A percentile compares a stretch with the other conserved stretches of the same genome.
Conservation (phyloP, 2,888 invertebrate genomes). For the Neoascia interrupta region DNA sequence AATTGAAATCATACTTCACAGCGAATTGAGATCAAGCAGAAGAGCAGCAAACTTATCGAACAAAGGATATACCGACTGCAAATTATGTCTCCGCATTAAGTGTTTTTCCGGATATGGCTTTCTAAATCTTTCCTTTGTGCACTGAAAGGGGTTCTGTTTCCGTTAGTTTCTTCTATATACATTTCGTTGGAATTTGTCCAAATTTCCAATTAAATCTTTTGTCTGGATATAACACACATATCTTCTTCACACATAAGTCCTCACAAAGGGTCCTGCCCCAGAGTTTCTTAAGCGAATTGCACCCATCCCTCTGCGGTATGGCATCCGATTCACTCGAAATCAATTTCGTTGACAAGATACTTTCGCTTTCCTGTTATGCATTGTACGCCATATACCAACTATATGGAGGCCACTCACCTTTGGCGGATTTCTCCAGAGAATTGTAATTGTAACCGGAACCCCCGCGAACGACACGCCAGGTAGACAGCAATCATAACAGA, state of each 20-base stretch:
- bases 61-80: too few relatives aligned
- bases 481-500: slow-evolving; percentile 6
- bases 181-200: slow-evolving; percentile 63
- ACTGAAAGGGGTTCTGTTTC: too few relatives aligned
- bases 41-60: background rate
- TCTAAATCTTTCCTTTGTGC: too few relatives aligned
- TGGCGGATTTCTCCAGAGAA: slow-evolving; percentile 32
- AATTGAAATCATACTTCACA: background rate
- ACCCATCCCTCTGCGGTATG: background rate
- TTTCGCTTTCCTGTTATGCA: slow-evolving; percentile 55
- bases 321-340: slow-evolving; percentile 21
- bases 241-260: too few relatives aligned
- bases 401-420: slow-evolving; percentile 60
- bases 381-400: background rate
- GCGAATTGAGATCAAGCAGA: background rate
- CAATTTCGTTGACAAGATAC: slow-evolving; percentile 58
- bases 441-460: slow-evolving; percentile 52
- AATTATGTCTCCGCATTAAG: slow-evolving; percentile 36
- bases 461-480: slow-evolving; percentile 27
- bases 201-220: slow-evolving; percentile 61
- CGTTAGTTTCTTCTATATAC: too few relatives aligned
- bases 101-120: slow-evolving; percentile 24
- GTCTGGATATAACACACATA: slow-evolving; percentile 25
- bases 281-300: too few relatives aligned
- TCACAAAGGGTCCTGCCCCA: too few relatives aligned